Conservation (phyloP, 2,888 invertebrate genomes). For the Encarsia formosa region DNA sequence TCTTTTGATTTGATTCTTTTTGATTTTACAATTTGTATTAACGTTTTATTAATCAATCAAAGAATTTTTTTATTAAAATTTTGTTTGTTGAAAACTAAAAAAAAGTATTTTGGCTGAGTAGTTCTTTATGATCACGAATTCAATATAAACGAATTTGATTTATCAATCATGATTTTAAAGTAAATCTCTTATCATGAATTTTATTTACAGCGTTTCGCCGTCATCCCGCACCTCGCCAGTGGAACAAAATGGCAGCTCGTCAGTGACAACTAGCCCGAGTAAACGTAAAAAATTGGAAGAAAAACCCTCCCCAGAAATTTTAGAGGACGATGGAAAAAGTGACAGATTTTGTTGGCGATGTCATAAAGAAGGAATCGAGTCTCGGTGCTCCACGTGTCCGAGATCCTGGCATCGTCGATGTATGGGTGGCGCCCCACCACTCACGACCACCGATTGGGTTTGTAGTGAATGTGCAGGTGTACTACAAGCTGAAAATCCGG, state of each 20-base stretch:
- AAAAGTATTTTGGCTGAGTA: background rate
- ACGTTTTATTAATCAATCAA: background rate
- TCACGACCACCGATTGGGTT: slow-evolving; percentile 66
- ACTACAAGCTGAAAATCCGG: slow-evolving; percentile 68
- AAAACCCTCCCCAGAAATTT: slow-evolving; percentile 1
- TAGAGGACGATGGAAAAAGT: slow-evolving; percentile 21
- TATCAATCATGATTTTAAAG: background rate
- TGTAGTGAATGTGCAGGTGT: slow-evolving; percentile 82
- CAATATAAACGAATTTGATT: background rate
- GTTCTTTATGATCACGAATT: background rate
- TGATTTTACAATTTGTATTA: too few species aligned
- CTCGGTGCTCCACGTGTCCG: slow-evolving; percentile 76
- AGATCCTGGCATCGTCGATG: slow-evolving; percentile 82
- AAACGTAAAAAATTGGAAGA: background rate
- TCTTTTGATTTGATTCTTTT: too few species aligned
- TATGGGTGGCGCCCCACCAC: slow-evolving; percentile 55
- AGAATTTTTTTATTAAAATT: background rate
- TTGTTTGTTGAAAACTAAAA: background rate
- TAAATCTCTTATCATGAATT: background rate
- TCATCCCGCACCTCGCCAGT: background rate
- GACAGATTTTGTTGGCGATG: slow-evolving; percentile 84
- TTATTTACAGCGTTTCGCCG: background rate
- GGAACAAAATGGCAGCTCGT: slow-evolving; percentile 24
- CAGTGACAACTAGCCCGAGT: background rate
- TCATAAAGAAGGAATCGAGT: slow-evolving; percentile 65